phyloP scores from a whole-genome alignment of 2,888 invertebrate genomes.

The Sialis fuliginosa region DNA sequence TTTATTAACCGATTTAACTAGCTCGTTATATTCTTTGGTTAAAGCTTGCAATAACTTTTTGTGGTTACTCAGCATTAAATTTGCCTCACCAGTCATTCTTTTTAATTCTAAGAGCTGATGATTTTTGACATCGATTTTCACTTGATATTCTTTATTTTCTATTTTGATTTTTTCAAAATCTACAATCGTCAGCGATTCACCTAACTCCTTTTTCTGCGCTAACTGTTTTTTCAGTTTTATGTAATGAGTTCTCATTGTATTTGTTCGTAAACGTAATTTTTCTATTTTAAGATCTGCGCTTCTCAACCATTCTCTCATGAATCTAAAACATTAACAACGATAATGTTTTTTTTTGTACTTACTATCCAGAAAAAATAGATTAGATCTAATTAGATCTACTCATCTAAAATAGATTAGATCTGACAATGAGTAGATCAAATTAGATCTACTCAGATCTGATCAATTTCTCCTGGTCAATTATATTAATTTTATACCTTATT shows the following conservation, averaged over 20 bases:
- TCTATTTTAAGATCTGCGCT: constrained; percentile 34
- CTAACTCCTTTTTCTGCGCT: constrained; percentile 34
- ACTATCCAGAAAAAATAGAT: too few species aligned
- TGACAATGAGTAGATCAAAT: too few species aligned
- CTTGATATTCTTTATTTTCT: constrained; percentile 33
- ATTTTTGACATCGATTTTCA: constrained; percentile 34
- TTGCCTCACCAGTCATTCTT: constrained; percentile 38
- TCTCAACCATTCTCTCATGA: constrained; percentile 42
- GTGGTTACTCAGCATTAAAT: constrained; percentile 32
- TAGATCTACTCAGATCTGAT: too few species aligned
- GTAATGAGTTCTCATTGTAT: constrained; percentile 33
- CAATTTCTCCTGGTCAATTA: too few species aligned
- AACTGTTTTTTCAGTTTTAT: constrained; percentile 34
- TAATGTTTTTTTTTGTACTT: too few species aligned
- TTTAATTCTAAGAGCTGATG: constrained; percentile 34
- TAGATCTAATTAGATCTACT: too few species aligned
- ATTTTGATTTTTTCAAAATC: constrained; percentile 46
- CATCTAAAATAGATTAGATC: too few species aligned
- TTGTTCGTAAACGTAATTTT: constrained; percentile 36
- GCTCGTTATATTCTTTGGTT: constrained; percentile 24
- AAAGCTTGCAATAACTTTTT: constrained; percentile 37
- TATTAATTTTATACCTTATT: constrained; percentile 22
- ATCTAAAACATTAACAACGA: constrained; percentile 25
- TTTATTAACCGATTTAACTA: constrained; percentile 24
- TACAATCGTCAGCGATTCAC: constrained; percentile 36